These are phyloP conservation scores for Psittacus erithacus DNA, from an alignment of 2,113 vertebrate genomes.

Conservation along the genomic window DNA sequence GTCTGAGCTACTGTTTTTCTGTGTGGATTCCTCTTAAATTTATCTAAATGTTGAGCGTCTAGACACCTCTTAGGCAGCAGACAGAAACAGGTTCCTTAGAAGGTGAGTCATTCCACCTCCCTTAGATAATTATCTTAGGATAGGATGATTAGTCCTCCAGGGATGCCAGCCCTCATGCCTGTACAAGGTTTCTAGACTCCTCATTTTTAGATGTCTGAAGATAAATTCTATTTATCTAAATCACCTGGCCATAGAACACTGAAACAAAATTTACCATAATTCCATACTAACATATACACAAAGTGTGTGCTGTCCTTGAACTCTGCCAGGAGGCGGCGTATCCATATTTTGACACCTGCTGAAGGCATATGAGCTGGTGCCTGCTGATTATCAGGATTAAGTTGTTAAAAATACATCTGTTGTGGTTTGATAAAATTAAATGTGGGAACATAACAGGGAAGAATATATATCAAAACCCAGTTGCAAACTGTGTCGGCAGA, in stretches of 20 bases:
- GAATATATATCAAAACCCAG: background rate
- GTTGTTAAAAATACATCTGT: background rate
- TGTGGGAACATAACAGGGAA: background rate
- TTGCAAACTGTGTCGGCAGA: background rate
- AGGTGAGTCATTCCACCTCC: background rate
- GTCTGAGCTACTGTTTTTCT: background rate
- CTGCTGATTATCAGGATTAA: background rate
- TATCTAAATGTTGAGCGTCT: background rate
- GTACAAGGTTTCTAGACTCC: background rate
- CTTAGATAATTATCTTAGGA: background rate
- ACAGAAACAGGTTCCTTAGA: background rate
- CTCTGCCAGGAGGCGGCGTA: background rate
- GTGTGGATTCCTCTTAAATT: background rate
- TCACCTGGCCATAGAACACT: background rate
- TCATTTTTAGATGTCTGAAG: constrained; percentile 24
- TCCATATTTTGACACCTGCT: background rate
- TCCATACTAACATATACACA: background rate
- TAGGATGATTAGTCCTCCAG: background rate
- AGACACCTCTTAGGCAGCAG: background rate
- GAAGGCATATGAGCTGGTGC: background rate
- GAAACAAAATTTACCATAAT: background rate
- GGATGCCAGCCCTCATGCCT: background rate
- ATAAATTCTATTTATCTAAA: background rate
- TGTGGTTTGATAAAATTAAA: background rate
- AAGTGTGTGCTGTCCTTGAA: background rate